A percentile compares a stretch with the other conserved stretches of the same genome.
Evolutionary conservation across 2,113 vertebrate genomes (phyloP).

Genomic region (Chionodraco myersi): DNA sequence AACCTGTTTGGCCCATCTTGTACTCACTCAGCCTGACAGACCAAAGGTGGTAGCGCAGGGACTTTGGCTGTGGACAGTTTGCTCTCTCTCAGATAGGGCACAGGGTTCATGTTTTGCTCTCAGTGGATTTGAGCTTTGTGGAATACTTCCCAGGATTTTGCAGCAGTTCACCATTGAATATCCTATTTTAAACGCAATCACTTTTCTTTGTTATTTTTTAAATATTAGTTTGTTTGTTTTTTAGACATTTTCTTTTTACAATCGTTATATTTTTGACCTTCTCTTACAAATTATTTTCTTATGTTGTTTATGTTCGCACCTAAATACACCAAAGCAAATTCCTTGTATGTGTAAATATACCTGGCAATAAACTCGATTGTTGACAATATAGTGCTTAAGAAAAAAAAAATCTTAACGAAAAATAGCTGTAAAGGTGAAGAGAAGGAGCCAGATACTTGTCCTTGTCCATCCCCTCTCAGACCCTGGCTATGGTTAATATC

Average conservation of each 20-base stretch:
- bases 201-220: no score
- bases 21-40: conserved; percentile 40
- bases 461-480: conserved; percentile 20
- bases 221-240: no score
- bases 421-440: conserved; percentile 3
- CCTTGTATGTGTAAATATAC: no score
- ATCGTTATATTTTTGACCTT: no score
- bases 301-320: no score
- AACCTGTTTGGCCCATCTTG: conserved; percentile 21
- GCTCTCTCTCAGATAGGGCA: conserved; percentile 21
- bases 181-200: background rate
- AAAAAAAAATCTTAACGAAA: background rate
- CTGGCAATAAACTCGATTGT: background rate
- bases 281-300: no score
- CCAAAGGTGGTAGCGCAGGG: conserved; percentile 59
- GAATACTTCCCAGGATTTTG: background rate
- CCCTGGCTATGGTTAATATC: conserved; percentile 19
- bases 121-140: background rate
- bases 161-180: background rate
- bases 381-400: background rate
- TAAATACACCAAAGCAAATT: no score
- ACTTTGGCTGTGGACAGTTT: conserved; percentile 51
- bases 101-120: conserved; percentile 17
- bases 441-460: no score
- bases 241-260: no score